phyloP scores from a whole-genome alignment of 2,888 invertebrate species.

The Orthosia incerta region DNA sequence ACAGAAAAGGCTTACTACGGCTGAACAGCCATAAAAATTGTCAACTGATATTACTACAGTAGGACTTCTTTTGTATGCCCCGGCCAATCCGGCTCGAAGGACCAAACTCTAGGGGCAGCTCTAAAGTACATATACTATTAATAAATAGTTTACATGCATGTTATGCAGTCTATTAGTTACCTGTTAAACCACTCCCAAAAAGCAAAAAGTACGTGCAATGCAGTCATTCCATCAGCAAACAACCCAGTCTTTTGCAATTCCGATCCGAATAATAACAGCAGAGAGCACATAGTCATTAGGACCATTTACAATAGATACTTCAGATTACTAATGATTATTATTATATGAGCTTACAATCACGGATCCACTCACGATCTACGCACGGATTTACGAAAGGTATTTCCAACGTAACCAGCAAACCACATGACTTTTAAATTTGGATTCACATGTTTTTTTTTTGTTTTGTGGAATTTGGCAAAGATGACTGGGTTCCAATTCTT shows the following conservation, averaged over 20 bases:
- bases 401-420: constrained; percentile 13
- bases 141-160: neutral
- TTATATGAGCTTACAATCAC: constrained; percentile 40
- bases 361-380: constrained; percentile 5
- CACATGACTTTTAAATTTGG: constrained; percentile 14
- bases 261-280: constrained; percentile 27
- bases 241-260: constrained; percentile 34
- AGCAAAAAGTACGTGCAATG: constrained; percentile 29
- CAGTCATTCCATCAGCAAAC: constrained; percentile 3
- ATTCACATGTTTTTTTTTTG: constrained; percentile 13
- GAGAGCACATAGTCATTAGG: constrained; percentile 35
- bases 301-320: constrained; percentile 21
- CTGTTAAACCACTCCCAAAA: constrained; percentile 3
- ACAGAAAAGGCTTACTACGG: neutral
- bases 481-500: neutral
- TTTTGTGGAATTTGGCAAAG: constrained; percentile 17
- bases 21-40: no score
- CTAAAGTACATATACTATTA: neutral
- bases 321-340: constrained; percentile 29
- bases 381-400: constrained; percentile 26
- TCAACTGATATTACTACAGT: neutral
- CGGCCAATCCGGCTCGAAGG: neutral
- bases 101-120: neutral
- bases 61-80: neutral
- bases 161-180: neutral